Evolutionary conservation across 2,888 invertebrate genomes (phyloP), one percentile per base, ranked within the genome.

Genomic region (Pristionchus japonicus): DNA sequence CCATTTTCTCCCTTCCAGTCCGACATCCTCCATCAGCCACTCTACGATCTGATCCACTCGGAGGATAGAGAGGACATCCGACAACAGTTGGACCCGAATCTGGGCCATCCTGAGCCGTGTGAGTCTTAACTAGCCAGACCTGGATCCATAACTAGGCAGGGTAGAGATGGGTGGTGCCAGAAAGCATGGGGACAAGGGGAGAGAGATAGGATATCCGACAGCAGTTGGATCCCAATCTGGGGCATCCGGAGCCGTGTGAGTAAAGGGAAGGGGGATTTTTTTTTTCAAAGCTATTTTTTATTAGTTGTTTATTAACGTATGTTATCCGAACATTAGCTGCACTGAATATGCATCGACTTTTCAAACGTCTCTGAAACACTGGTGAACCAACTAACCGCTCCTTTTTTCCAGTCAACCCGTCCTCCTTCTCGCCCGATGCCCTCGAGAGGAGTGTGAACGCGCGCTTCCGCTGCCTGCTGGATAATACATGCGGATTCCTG

Each of bases 401-500:
- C n/a, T n/a, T n/a, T 27, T n/a, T 57, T 84, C n/a, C 85, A 85
- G 85, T 61, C 85, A 64, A 37, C 3, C 61, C 57, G n/a, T 57
- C 86, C 20, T 85, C 67, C 20, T 86, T 86, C 86, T 31, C 67
- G 34, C 88, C 88, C 0, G 87, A 90, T 34, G 90, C 88, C 34
- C 90, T 99, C 93, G 98, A 99, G 95, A 96, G 99, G 93, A 98
- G 98, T 95, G 98, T 99, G 95, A 99, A 99, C 90, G 99, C 99
- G 94, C 96, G 99, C 95, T 99, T 99, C 96, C 97, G 99, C 94
- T 99, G 99, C 96, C 96, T 99, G 61, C 96, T 99, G 94, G 99
- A 99, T 96, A 99, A 99, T 95, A 99, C 99, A 94, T 99, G 99
- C 93, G 99, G 99, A 90, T 99, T 99, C 95, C 96, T 99, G 96